Evolutionary conservation across 2,888 invertebrate species (phyloP), one percentile per base, ranked within the genome.

Genomic region (Lasius platythorax): DNA sequence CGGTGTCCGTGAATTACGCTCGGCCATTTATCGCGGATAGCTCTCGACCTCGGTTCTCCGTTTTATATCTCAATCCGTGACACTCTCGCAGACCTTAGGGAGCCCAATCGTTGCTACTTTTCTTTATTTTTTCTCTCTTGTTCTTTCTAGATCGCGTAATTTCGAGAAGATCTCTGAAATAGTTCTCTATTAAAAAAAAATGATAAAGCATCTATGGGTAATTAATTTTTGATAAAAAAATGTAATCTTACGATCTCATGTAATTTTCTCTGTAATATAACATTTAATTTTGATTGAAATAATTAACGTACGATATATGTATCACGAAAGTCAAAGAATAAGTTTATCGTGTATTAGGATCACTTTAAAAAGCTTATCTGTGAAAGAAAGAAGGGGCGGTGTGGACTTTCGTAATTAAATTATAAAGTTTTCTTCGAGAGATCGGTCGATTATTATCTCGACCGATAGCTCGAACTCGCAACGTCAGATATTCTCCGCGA

Each of bases 1-100:
- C 73, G 86, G 68, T 88, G 91, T 88, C 87, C 85, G 87, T 90
- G 87, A 86, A 86, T 84, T 87, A 87, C 87, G 84, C 81, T 81
- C 82, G 83, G 87, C 85, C 88, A 88, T 92, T 89, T 87, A 79
- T 87, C 67, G 83, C 74, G 84, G 83, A 85, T 88, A 88, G 87
- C 87, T 87, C 85, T 50, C 40, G 83, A 85, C 64, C 70, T 40
- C 33, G 58, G 23, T 85, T 58, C 37, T 30, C 43, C 46, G 61
- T 84, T 74, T 79, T 74, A 82, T 72, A 78, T 85, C 79, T 89
- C 88, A 89, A 88, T 89, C 81, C 53, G 46, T 70, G 82, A 67
- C 61, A 56, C 64, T 56, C 18, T 56, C 28, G 50, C 63, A 66
- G 43, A 70, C 56, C 76, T 30, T 28, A 40, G 30, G 30, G 68